phyloP scores from a whole-genome alignment of 2,888 invertebrate species.

The Gandaritis pyraliata region DNA sequence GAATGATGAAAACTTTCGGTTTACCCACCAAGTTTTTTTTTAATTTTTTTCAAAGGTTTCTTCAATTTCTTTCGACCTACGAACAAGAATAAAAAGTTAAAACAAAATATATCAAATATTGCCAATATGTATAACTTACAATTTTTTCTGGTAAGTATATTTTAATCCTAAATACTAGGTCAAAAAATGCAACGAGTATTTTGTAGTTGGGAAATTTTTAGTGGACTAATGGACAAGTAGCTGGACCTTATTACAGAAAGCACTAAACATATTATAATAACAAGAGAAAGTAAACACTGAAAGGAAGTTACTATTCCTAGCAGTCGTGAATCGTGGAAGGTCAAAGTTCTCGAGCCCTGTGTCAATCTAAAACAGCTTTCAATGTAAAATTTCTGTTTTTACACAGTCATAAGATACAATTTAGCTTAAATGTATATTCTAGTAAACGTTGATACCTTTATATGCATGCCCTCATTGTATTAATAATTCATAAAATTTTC shows the following conservation, averaged over 20 bases:
- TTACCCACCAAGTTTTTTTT: constrained; percentile 34
- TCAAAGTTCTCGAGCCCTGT: constrained; percentile 20
- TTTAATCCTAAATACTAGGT: background rate
- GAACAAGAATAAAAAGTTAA: constrained; percentile 26
- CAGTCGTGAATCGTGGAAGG: constrained; percentile 14
- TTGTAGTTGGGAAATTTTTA: no score
- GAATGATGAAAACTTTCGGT: constrained; percentile 11
- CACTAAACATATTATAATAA: constrained; percentile 18
- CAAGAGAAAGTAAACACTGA: constrained; percentile 23
- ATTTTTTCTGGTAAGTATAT: background rate
- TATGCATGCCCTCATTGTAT: no score
- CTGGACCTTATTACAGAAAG: constrained; percentile 9
- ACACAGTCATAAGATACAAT: background rate
- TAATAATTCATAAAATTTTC: no score
- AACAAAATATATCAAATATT: constrained; percentile 9
- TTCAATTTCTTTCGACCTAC: constrained; percentile 35
- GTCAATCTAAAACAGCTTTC: background rate
- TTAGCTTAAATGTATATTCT: background rate
- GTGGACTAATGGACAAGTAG: background rate
- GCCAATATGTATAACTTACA: constrained; percentile 1
- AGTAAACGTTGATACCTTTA: background rate
- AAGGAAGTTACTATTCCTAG: constrained; percentile 11
- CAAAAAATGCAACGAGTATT: no score
- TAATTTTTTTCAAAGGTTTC: constrained; percentile 33
- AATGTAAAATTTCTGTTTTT: constrained; percentile 1